phyloP scores from a whole-genome alignment of 2,888 invertebrate genomes.

The Leucoma salicis region DNA sequence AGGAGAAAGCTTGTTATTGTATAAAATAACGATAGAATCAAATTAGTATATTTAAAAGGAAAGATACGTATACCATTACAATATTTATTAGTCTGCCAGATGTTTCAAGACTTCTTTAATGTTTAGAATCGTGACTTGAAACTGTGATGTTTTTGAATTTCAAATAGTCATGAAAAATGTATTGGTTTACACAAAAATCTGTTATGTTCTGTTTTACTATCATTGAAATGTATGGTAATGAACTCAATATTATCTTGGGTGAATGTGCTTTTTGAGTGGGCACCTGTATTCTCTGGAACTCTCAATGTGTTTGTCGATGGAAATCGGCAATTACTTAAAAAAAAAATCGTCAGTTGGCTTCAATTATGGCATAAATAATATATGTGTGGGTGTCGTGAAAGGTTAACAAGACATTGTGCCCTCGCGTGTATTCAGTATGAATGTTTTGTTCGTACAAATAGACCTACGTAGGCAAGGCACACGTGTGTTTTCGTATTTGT shows the following conservation, averaged over 20 bases:
- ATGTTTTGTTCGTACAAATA: slow-evolving; percentile 8
- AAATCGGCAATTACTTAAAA: slow-evolving; percentile 29
- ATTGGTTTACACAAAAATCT: slow-evolving; percentile 23
- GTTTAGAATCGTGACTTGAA: slow-evolving; percentile 7
- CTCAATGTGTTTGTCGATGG: slow-evolving; percentile 12
- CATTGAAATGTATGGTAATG: slow-evolving; percentile 35
- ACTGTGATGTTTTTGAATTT: slow-evolving; percentile 15
- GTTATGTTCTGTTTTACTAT: slow-evolving; percentile 23
- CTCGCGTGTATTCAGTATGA: slow-evolving; percentile 24
- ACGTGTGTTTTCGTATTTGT: slow-evolving; percentile 1
- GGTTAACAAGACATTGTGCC: slow-evolving; percentile 61
- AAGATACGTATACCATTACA: slow-evolving; percentile 8
- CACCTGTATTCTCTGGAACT: slow-evolving; percentile 34
- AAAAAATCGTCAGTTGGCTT: slow-evolving; percentile 38
- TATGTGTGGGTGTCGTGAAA: slow-evolving; percentile 60
- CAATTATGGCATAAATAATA: slow-evolving; percentile 63
- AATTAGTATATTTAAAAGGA: slow-evolving; percentile 4
- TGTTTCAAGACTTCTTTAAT: slow-evolving; percentile 17
- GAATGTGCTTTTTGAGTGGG: slow-evolving; percentile 23
- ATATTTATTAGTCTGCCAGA: slow-evolving; percentile 31
- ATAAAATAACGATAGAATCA: slow-evolving; percentile 1
- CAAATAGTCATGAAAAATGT: slow-evolving; percentile 25
- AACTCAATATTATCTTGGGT: slow-evolving; percentile 22
- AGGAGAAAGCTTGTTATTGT: neutral
- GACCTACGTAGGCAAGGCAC: neutral